A percentile compares a stretch with the other conserved stretches of the same genome.
phyloP scores from a whole-genome alignment of 2,888 invertebrate species.

The Cryptocephalus primarius region DNA sequence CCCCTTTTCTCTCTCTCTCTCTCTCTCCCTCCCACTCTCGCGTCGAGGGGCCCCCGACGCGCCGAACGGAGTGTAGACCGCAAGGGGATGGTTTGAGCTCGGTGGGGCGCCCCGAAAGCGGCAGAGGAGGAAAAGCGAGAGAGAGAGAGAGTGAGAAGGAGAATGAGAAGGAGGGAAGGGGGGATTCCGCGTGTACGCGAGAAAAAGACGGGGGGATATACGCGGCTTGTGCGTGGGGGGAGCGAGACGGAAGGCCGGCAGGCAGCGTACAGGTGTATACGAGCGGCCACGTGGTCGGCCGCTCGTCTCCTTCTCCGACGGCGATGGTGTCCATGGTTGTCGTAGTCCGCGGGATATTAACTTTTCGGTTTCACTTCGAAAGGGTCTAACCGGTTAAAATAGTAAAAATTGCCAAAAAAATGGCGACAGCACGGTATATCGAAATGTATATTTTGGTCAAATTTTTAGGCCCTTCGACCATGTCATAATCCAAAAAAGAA shows the following conservation, averaged over 20 bases:
- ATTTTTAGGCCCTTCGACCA: no score
- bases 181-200: background rate
- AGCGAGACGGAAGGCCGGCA: background rate
- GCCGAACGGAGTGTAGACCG: slow-evolving; percentile 32
- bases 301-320: background rate
- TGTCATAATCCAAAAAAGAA: no score
- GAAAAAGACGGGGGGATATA: background rate
- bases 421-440: no score
- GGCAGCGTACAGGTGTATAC: background rate
- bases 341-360: no score
- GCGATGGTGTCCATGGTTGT: no score
- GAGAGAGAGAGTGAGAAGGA: slow-evolving; percentile 9
- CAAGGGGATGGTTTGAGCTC: slow-evolving; percentile 38
- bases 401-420: no score
- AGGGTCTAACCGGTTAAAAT: no score
- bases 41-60: slow-evolving; percentile 22
- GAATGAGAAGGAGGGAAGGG: background rate
- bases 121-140: background rate
- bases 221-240: background rate
- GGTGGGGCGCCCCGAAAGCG: slow-evolving; percentile 32
- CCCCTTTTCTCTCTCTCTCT: no score
- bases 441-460: no score
- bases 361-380: no score
- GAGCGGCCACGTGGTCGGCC: background rate
- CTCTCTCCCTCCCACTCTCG: no score